Evolutionary conservation across 1,140 invertebrate species (phyloP).

Genomic region (Papilio xuthus): DNA sequence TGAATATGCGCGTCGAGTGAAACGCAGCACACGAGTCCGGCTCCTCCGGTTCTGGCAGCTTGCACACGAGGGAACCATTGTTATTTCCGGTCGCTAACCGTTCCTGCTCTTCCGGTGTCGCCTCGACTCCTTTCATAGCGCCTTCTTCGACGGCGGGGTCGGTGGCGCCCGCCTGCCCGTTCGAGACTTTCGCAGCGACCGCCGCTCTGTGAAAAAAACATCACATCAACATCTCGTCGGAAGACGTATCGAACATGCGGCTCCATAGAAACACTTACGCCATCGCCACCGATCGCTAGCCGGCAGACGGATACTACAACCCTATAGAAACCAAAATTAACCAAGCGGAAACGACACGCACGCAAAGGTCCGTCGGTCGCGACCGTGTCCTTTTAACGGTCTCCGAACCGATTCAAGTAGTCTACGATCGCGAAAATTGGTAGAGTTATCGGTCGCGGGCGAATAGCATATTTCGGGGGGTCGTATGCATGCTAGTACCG

Average conservation of each 20-base stretch:
- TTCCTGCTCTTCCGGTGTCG: slow-evolving; percentile 77
- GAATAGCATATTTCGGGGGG: slow-evolving; percentile 53
- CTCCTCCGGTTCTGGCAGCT: slow-evolving; percentile 56
- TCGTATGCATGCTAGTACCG: slow-evolving; percentile 40
- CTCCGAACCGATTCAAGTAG: slow-evolving; percentile 41
- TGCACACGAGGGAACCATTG: slow-evolving; percentile 76
- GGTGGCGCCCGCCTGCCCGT: slow-evolving; percentile 67
- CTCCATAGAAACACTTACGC: slow-evolving; percentile 60
- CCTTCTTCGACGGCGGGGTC: slow-evolving; percentile 63
- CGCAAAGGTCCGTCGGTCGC: slow-evolving; percentile 49
- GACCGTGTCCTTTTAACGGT: slow-evolving; percentile 58
- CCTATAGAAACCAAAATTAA: slow-evolving; percentile 46
- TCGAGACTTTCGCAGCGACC: slow-evolving; percentile 59
- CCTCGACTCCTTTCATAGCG: slow-evolving; percentile 77
- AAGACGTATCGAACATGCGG: slow-evolving; percentile 27
- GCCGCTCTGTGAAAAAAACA: slow-evolving; percentile 65
- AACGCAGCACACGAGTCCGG: slow-evolving; percentile 79
- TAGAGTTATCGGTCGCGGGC: slow-evolving; percentile 43
- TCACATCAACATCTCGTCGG: slow-evolving; percentile 19
- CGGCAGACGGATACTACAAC: slow-evolving; percentile 44
- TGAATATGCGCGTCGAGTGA: slow-evolving; percentile 94
- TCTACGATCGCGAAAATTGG: slow-evolving; percentile 53
- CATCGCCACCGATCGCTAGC: slow-evolving; percentile 50
- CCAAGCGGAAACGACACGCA: slow-evolving; percentile 57
- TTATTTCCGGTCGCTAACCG: slow-evolving; percentile 75